A percentile compares a stretch with the other conserved stretches of the same genome.
Evolutionary conservation across 2,797 vertebrate genomes (phyloP).

Genomic region (Argentina silus): DNA sequence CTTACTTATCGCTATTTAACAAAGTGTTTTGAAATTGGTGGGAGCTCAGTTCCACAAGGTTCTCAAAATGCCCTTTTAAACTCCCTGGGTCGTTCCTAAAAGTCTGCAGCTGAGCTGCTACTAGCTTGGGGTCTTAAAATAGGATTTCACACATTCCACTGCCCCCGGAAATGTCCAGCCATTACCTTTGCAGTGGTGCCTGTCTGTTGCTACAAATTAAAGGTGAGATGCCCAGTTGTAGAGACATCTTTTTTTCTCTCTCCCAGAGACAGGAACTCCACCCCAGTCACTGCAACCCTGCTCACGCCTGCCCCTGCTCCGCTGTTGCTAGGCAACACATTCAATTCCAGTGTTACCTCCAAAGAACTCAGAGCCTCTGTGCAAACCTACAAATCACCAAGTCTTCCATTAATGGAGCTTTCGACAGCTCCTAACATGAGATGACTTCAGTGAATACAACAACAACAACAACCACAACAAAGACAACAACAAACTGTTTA

Average conservation of each 20-base stretch:
- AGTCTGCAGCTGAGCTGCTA: background rate
- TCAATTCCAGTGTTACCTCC: slow-evolving; percentile 65
- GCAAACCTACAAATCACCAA: slow-evolving; percentile 71
- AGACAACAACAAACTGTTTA: slow-evolving; percentile 30
- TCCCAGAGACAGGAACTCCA: slow-evolving; percentile 46
- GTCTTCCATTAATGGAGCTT: slow-evolving; percentile 70
- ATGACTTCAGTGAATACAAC: slow-evolving; percentile 55
- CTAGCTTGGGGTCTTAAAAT: slow-evolving; percentile 19
- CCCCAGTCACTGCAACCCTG: slow-evolving; percentile 34
- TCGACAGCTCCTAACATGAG: slow-evolving; percentile 64
- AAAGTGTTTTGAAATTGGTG: background rate
- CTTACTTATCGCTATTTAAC: background rate
- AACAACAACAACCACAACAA: slow-evolving; percentile 41
- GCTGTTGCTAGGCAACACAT: slow-evolving; percentile 80
- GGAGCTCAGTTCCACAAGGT: background rate
- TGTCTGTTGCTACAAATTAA: slow-evolving; percentile 69
- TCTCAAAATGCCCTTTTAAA: background rate
- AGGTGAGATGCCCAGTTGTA: slow-evolving; percentile 58
- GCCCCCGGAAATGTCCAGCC: slow-evolving; percentile 38
- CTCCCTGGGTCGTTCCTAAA: slow-evolving; percentile 2
- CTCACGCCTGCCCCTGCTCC: slow-evolving; percentile 56
- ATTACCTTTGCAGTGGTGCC: slow-evolving; percentile 47
- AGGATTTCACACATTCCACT: slow-evolving; percentile 3
- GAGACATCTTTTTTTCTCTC: slow-evolving; percentile 48
- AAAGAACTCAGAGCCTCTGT: slow-evolving; percentile 60